Evolutionary conservation across 2,888 invertebrate species (phyloP).

Genomic region (Cremastobaeus sp.): DNA sequence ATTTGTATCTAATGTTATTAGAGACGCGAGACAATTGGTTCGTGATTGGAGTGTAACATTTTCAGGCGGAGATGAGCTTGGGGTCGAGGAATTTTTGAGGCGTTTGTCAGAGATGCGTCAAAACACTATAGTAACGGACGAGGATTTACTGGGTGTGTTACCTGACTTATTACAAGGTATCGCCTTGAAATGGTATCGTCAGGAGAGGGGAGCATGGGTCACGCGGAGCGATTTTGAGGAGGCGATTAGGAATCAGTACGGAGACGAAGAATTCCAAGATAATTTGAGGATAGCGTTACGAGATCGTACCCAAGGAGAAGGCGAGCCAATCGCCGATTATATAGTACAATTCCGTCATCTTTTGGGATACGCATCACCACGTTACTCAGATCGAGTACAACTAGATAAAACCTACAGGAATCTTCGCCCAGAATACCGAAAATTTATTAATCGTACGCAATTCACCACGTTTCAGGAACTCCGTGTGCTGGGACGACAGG

Average conservation of each 20-base stretch:
- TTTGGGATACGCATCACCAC: not conserved
- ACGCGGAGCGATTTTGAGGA: not conserved
- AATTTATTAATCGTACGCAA: not conserved
- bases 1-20: not conserved
- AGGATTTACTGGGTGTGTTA: not conserved
- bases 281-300: not conserved
- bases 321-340: not conserved
- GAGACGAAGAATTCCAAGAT: too few species aligned
- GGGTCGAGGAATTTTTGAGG: constrained; percentile 8
- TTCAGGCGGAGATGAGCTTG: constrained; percentile 1
- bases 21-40: not conserved
- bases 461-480: not conserved
- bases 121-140: not conserved
- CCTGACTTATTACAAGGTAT: too few species aligned
- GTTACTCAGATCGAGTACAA: not conserved
- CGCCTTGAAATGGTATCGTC: too few species aligned
- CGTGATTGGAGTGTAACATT: constrained; percentile 6
- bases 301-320: constrained; percentile 2
- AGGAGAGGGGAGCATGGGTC: not conserved
- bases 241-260: not conserved
- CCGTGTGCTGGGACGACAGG: too few species aligned
- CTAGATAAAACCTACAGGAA: not conserved
- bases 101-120: constrained; percentile 1
- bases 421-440: not conserved
- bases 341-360: not conserved